phyloP scores from a whole-genome alignment of 2,888 invertebrate genomes.

The Chaetoderma sp. region DNA sequence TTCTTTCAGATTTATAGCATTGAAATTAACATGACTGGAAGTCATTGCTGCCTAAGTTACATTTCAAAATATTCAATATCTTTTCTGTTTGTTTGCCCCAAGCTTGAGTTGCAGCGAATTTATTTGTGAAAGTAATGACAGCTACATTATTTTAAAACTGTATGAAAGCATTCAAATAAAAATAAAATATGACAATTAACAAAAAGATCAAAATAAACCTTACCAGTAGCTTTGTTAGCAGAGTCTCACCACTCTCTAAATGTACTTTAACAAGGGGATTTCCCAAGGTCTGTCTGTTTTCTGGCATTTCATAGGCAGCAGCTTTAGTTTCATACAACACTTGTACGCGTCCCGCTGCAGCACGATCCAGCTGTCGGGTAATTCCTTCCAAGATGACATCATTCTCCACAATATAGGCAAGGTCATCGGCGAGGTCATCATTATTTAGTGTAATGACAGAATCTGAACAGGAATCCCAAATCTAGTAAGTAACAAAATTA shows the following conservation, averaged over 20 bases:
- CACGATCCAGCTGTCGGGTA: constrained; percentile 75
- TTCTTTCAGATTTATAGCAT: too few species aligned
- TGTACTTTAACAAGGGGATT: constrained; percentile 63
- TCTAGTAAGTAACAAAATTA: constrained; percentile 72
- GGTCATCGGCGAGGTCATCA: constrained; percentile 78
- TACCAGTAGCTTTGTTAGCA: constrained; percentile 70
- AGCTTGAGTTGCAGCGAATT: too few species aligned
- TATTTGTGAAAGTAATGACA: too few species aligned
- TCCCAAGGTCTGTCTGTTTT: constrained; percentile 37
- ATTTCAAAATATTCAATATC: too few species aligned
- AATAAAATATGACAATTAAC: too few species aligned
- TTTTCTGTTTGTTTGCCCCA: too few species aligned
- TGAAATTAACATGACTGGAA: too few species aligned
- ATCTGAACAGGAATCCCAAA: constrained; percentile 94
- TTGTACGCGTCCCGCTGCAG: constrained; percentile 73
- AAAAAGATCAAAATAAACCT: constrained; percentile 27
- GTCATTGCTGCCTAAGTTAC: too few species aligned
- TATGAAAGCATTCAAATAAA: too few species aligned
- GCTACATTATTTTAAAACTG: too few species aligned
- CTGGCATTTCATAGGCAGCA: constrained; percentile 65
- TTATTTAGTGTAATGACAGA: constrained; percentile 88
- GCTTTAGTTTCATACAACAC: constrained; percentile 80
- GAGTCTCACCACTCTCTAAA: constrained; percentile 63
- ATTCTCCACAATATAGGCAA: constrained; percentile 95
- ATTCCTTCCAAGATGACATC: constrained; percentile 80